A percentile compares a stretch with the other conserved stretches of the same genome.
phyloP scores from a whole-genome alignment of 1,140 invertebrate species.

The Lepidurus apus region DNA sequence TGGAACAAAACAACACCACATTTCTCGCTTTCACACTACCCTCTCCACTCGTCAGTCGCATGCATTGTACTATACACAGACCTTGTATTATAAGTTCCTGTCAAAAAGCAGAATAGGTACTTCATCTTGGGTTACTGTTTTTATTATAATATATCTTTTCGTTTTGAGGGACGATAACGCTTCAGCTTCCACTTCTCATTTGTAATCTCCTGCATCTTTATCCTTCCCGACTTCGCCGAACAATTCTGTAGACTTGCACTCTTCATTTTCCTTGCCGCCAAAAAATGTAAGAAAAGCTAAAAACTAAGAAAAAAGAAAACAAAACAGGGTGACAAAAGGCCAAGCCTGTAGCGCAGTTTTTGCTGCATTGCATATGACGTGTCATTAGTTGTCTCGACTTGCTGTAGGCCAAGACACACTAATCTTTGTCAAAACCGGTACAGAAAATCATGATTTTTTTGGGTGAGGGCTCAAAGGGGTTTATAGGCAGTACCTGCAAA shows the following conservation, averaged over 20 bases:
- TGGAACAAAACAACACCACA: constrained; percentile 7
- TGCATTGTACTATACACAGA: neutral
- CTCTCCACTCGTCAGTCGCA: neutral
- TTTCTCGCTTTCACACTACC: constrained; percentile 14
- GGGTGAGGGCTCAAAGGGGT: no score
- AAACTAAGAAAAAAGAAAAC: no score
- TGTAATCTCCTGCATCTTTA: neutral
- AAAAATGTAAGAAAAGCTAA: no score
- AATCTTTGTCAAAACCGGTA: no score
- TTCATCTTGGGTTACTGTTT: constrained; percentile 1
- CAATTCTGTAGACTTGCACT: neutral
- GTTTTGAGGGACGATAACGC: neutral
- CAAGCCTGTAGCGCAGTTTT: no score
- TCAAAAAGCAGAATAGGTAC: neutral
- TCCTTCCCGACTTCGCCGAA: neutral
- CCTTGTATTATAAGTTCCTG: neutral
- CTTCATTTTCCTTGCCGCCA: no score
- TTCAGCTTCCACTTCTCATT: neutral
- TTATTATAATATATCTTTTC: neutral
- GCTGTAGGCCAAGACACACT: no score
- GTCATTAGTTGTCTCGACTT: no score
- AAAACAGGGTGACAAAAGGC: no score
- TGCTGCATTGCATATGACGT: no score
- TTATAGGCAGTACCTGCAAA: no score
- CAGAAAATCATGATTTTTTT: no score